Evolutionary conservation across 1,140 invertebrate genomes (phyloP).

Genomic region (Drosophila cardini): DNA sequence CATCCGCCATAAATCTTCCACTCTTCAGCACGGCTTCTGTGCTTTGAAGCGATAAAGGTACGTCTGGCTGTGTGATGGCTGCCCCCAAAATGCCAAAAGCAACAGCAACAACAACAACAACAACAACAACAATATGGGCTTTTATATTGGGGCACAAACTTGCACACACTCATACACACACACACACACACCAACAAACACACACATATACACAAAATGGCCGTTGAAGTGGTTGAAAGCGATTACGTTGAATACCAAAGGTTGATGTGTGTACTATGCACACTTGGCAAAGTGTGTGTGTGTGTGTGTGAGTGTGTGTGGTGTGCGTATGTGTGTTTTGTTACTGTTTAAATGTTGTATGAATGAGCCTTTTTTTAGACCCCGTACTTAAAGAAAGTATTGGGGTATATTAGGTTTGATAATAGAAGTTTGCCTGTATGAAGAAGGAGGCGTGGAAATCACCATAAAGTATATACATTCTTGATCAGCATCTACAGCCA

Average conservation of each 20-base stretch:
- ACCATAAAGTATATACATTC: too few species aligned
- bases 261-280: slow-evolving; percentile 50
- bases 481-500: too few species aligned
- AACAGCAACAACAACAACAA: slow-evolving; percentile 36
- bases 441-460: too few species aligned
- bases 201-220: slow-evolving; percentile 67
- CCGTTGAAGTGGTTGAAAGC: slow-evolving; percentile 82
- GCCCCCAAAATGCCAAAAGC: slow-evolving; percentile 50
- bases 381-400: too few species aligned
- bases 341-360: slow-evolving; percentile 75
- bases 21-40: slow-evolving; percentile 82
- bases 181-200: slow-evolving; percentile 42
- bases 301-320: slow-evolving; percentile 38
- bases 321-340: slow-evolving; percentile 48
- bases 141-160: slow-evolving; percentile 61
- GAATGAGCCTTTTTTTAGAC: slow-evolving; percentile 64
- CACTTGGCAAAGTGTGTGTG: not conserved
- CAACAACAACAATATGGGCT: slow-evolving; percentile 15
- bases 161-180: slow-evolving; percentile 29
- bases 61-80: slow-evolving; percentile 60
- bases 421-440: too few species aligned
- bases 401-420: too few species aligned
- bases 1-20: slow-evolving; percentile 84
- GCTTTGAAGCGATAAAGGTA: slow-evolving; percentile 83
- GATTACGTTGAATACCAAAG: slow-evolving; percentile 81